Evolutionary conservation across 2,113 vertebrate genomes (phyloP).

Genomic region (Anser cygnoides): DNA sequence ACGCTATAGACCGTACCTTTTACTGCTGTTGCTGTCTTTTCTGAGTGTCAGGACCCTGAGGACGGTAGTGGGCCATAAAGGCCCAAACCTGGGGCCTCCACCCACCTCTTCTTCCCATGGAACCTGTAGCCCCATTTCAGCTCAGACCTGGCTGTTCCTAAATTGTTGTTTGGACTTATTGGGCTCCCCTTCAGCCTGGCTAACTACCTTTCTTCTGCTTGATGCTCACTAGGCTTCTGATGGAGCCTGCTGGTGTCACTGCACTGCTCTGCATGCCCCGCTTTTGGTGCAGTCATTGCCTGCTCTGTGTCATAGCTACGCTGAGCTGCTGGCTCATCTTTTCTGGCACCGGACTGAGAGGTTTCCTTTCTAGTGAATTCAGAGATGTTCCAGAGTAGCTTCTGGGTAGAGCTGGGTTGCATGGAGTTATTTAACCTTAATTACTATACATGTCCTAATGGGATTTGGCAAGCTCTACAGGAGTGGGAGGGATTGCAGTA

Average conservation of each 20-base stretch:
- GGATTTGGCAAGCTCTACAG: background rate
- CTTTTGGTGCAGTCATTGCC: background rate
- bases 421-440: background rate
- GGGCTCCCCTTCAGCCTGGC: background rate
- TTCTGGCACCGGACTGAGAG: background rate
- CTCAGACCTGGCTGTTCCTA: background rate
- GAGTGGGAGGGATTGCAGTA: background rate
- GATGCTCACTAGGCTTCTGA: background rate
- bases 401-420: background rate
- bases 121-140: background rate
- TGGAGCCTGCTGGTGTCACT: background rate
- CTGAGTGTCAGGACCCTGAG: background rate
- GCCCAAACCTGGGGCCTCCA: too few relatives aligned
- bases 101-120: background rate
- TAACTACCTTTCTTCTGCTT: background rate
- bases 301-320: background rate
- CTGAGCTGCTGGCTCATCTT: background rate
- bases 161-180: background rate
- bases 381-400: background rate
- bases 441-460: slow-evolving; percentile 19
- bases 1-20: background rate
- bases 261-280: fast-evolving
- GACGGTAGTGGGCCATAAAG: background rate
- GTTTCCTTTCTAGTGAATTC: background rate
- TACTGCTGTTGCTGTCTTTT: background rate